Percentiles rank a stretch among this genome's conserved stretches.
phyloP scores from a whole-genome alignment of 2,888 invertebrate genomes.

The Adineta ricciae region DNA sequence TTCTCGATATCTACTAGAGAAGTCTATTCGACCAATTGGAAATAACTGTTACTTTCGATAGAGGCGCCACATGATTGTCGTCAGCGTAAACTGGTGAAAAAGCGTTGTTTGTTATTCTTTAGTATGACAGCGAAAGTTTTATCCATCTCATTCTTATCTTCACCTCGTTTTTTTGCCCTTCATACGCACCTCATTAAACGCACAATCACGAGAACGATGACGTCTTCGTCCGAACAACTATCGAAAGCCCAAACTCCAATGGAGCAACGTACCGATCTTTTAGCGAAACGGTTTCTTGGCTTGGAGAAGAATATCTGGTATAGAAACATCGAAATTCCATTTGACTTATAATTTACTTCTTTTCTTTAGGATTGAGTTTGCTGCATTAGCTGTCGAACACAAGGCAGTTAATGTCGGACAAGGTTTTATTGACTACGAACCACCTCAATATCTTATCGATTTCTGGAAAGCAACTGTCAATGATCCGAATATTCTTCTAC shows the following conservation, averaged over 20 bases:
- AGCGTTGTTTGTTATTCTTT: too few relatives aligned
- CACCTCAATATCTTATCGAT: slow-evolving; percentile 68
- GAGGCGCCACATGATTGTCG: too few relatives aligned
- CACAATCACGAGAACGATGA: background rate
- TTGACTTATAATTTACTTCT: background rate
- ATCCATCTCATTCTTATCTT: too few relatives aligned
- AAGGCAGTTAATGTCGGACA: slow-evolving; percentile 66
- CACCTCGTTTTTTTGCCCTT: too few relatives aligned
- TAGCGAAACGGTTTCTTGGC: background rate
- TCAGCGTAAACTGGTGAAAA: too few relatives aligned
- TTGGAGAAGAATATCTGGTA: slow-evolving; percentile 9
- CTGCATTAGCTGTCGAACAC: slow-evolving; percentile 66
- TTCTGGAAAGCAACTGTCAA: slow-evolving; percentile 62
- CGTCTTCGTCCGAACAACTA: background rate
- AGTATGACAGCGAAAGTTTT: too few relatives aligned
- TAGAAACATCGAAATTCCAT: background rate
- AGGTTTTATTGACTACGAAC: slow-evolving; percentile 82
- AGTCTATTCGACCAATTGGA: too few relatives aligned
- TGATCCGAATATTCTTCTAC: slow-evolving; percentile 62
- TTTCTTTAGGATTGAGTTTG: slow-evolving; percentile 70
- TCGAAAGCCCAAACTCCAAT: background rate
- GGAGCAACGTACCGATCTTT: background rate
- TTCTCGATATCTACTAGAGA: too few relatives aligned
- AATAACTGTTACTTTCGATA: too few relatives aligned
- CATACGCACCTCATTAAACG: too few relatives aligned